A percentile compares a stretch with the other conserved stretches of the same genome.
Evolutionary conservation across 2,113 vertebrate species (phyloP).

Genomic region (Acrocephalus kingi): DNA sequence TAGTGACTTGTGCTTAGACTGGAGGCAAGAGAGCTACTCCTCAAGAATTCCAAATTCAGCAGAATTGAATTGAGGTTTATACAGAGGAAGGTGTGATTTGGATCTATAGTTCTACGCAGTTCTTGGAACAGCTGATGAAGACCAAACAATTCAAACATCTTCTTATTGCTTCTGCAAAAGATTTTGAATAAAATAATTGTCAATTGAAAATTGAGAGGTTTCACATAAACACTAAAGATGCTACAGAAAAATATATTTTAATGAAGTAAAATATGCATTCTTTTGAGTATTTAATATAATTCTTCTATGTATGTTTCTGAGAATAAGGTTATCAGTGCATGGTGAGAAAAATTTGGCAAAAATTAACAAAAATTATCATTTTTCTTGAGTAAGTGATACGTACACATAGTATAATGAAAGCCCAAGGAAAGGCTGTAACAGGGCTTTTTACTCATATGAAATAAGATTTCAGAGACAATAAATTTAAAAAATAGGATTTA

Average conservation of each 20-base stretch:
- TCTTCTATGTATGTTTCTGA: background rate
- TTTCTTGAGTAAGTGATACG: background rate
- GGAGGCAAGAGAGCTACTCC: conserved; percentile 20
- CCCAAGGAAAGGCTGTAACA: background rate
- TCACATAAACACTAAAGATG: background rate
- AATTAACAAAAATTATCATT: background rate
- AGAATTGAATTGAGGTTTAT: conserved; percentile 88
- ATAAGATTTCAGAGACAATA: background rate
- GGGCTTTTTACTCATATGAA: background rate
- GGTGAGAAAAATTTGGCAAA: background rate
- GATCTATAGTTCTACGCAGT: conserved; percentile 75
- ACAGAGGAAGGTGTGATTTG: conserved; percentile 79
- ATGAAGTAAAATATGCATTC: background rate
- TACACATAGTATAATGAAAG: background rate
- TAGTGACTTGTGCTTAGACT: conserved; percentile 43
- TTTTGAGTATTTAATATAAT: background rate
- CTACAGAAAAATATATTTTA: background rate
- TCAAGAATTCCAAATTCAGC: conserved; percentile 80
- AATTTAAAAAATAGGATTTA: background rate
- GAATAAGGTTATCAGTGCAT: background rate
- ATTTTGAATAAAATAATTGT: conserved; percentile 17
- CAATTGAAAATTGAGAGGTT: background rate
- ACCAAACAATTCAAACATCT: conserved; percentile 85
- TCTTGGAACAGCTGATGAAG: conserved; percentile 83
- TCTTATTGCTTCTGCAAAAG: conserved; percentile 83